Conservation (phyloP, 2,797 vertebrate species). For the Urosaurus nigricauda region DNA sequence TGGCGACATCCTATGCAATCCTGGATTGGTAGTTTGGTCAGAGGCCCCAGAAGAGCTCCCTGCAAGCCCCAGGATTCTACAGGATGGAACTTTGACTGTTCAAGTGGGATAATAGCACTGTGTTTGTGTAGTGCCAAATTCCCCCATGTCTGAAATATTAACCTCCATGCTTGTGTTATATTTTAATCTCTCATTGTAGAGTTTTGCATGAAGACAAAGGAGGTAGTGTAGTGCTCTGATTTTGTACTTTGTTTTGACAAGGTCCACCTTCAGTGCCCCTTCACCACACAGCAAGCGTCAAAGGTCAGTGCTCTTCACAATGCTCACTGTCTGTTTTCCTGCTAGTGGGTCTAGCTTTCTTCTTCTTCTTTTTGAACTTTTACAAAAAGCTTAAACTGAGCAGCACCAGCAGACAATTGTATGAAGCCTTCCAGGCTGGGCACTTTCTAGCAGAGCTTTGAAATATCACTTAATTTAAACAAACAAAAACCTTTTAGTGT, state of each 20-base stretch:
- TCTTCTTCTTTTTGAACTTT: not conserved
- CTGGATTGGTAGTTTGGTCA: no score
- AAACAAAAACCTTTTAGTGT: no score
- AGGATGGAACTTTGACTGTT: no score
- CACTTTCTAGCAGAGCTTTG: no score
- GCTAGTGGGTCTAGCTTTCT: conserved; percentile 32
- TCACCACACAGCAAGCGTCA: conserved; percentile 32
- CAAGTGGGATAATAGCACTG: no score
- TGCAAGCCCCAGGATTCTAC: no score
- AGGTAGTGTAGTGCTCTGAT: conserved; percentile 7
- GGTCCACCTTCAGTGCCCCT: conserved; percentile 45
- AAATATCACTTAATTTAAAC: no score
- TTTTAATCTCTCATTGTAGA: conserved; percentile 33
- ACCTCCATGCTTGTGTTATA: conserved; percentile 12
- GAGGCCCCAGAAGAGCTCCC: no score
- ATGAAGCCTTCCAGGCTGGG: not conserved
- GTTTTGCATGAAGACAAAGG: conserved; percentile 1
- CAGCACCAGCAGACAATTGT: no score
- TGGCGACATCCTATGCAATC: no score
- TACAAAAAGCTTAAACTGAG: not conserved
- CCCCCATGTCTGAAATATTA: conserved; percentile 30
- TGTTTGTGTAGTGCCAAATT: not conserved
- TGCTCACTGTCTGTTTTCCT: conserved; percentile 1
- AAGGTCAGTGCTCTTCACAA: conserved; percentile 44
- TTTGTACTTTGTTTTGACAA: conserved; percentile 40